Base-by-base conservation (phyloP, 1,140 invertebrate genomes). In the Drosophila burlai region DNA sequence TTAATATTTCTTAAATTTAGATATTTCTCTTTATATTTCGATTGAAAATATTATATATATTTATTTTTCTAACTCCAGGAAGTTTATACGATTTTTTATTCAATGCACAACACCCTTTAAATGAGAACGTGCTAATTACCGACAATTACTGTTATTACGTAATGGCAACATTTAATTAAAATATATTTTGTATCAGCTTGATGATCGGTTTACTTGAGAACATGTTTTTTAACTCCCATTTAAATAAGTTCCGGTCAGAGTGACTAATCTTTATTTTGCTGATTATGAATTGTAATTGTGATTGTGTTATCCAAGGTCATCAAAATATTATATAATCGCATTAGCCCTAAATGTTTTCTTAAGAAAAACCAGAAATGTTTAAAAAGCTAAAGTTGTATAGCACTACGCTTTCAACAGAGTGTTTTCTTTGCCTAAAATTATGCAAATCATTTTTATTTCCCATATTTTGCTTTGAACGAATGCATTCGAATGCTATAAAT, bases 141-240 rank as follows among this genome's bases (percentile, higher is more conserved):
- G 13, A 4, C 13, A 38, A 26, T 52, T 50, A 49, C 6, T 36
- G 26, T 4, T 21, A 11, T 36, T 42, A 36, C 13, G 21, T 36
- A 54, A 54, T 36, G 11, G 3, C 7, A 10, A 69, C 47, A 71
- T 73, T 50, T 36, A 31, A 71, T 71, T 50, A 2, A 18, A 9
- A 29, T 36, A 42, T 36, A 11, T 31, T 11, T 49, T 49, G 10
- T 29, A 49, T 69, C 36, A 8, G 11, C 15, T 7, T 18, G 26
- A 36, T 9, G 15, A 58, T 69, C 45, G 13, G 21, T 3, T 72
- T 42, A 47, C 8, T 60, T 60, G 24, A 52, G 46, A 73, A 73
- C 69, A 31, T 43, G 54, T 50, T 43, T 42, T 40, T 36, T 5
- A n/a, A 26, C 21, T 42, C 15, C 10, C 34, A 47, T 47, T 59